A percentile compares a stretch with the other conserved stretches of the same genome.
phyloP scores from a whole-genome alignment of 35 echinoderm and acorn worm genomes.

The Acanthaster planci region DNA sequence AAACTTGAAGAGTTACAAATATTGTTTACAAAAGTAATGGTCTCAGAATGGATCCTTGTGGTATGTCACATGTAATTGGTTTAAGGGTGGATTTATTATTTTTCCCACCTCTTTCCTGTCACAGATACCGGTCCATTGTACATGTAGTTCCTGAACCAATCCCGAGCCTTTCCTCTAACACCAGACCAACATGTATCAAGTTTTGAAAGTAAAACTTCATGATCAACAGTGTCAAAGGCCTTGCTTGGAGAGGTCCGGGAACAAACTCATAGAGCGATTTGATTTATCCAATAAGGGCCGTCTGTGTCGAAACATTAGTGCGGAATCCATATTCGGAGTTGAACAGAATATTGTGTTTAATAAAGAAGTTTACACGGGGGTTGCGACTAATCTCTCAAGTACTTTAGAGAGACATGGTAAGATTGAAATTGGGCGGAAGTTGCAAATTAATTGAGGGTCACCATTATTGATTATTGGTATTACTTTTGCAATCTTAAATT shows the following conservation, averaged over 20 bases:
- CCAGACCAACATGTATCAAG: conserved; percentile 28
- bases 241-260: conserved; percentile 20
- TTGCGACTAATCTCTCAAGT: neutral
- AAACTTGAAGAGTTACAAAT: conserved; percentile 30
- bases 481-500: conserved; percentile 44
- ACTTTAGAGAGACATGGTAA: conserved; percentile 33
- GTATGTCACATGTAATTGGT: conserved; percentile 27
- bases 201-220: conserved; percentile 24
- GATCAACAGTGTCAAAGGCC: conserved; percentile 24
- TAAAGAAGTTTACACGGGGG: neutral
- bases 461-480: conserved; percentile 44
- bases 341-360: conserved; percentile 19
- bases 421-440: conserved; percentile 45
- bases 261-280: conserved; percentile 10
- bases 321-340: conserved; percentile 35
- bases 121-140: too few species aligned
- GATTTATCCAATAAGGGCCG: conserved; percentile 33
- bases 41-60: conserved; percentile 48
- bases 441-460: conserved; percentile 35
- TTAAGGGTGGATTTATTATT: neutral
- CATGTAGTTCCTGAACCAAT: conserved; percentile 52
- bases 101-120: conserved; percentile 29
- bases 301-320: conserved; percentile 3
- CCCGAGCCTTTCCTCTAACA: conserved; percentile 19
- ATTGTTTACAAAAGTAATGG: conserved; percentile 56